Base-by-base conservation (phyloP, 2,888 invertebrate species). In the Xylota segnis region DNA sequence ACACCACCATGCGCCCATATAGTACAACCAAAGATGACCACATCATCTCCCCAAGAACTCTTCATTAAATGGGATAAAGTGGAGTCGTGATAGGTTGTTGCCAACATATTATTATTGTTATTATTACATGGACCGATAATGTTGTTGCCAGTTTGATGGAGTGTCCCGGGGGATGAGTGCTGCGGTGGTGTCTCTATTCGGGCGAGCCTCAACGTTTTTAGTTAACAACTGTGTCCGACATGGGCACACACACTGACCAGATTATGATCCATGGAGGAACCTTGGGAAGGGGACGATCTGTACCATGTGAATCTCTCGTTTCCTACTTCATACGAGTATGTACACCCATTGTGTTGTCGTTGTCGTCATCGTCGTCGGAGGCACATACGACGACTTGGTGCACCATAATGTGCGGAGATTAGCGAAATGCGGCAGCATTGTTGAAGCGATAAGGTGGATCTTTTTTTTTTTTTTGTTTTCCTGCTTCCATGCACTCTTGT, bases 31-130 rank as follows among this genome's bases (percentile, higher is more conserved):
- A 61, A 79, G 70, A 81, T 81, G 82, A 76, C 82, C 86, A 76
- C 70, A 63, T 74, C 75, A 47, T 29, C 54, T 40, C 68, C 75
- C 70, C 75, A 66, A 82, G 86, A 88, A 88, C 88, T 87, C 87
- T 88, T 88, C 88, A 88, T 88, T 88, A 88, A 88, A 88, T 87
- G 87, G 86, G 87, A 88, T 88, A 88, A 88, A 88, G 76, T 87
- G 83, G 87, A 88, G 88, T 88, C 88, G 88, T 88, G 88, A 88
- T 88, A 87, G 79, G 81, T 83, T 88, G 87, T 88, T 88, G 82
- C 82, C 82, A 86, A 86, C 86, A 86, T 86, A 82, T 86, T 86
- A 86, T 86, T 86, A 86, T 86, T 86, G 82, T 86, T 86, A 82
- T 86, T 86, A 82, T 59, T 82, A 82, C 86, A 86, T 72, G 86